phyloP scores from a whole-genome alignment of 2,113 vertebrate species.

The Alaudala cheleensis region DNA sequence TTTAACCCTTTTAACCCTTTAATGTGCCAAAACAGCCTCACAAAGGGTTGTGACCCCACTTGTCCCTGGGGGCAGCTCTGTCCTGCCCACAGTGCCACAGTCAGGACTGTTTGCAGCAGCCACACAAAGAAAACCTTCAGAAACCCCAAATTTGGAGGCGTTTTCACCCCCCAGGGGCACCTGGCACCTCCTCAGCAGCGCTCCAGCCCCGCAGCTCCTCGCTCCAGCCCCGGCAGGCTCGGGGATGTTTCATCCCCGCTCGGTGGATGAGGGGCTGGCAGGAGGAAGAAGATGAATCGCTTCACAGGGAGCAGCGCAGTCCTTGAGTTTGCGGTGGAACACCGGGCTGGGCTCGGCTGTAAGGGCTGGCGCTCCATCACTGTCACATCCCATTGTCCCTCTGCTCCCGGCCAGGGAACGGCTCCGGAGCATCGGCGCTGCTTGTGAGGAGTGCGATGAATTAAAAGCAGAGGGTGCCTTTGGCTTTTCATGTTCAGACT shows the following conservation, averaged over 20 bases:
- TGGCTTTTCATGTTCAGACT: neutral
- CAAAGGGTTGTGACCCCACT: accelerated
- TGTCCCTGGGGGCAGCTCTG: neutral
- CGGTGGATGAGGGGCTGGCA: neutral
- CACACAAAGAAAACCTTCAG: neutral
- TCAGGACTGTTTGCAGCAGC: neutral
- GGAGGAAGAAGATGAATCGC: conserved; percentile 14
- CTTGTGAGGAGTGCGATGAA: conserved; percentile 9
- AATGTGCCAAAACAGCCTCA: too few relatives aligned
- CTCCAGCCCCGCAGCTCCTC: neutral
- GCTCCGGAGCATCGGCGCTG: neutral
- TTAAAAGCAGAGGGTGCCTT: neutral
- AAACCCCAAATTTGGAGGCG: neutral
- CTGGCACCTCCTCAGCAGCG: neutral
- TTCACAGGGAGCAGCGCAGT: neutral
- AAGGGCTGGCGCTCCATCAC: conserved; percentile 18
- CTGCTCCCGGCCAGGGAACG: neutral
- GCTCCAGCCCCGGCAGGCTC: neutral
- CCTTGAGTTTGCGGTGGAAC: neutral
- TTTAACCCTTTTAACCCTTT: neutral
- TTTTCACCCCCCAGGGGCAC: neutral
- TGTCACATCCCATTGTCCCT: conserved; percentile 27
- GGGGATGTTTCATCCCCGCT: neutral
- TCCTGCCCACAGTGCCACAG: neutral
- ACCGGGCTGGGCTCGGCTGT: neutral